Evolutionary conservation across 2,113 vertebrate species (phyloP).

Genomic region (Prinia subflava): DNA sequence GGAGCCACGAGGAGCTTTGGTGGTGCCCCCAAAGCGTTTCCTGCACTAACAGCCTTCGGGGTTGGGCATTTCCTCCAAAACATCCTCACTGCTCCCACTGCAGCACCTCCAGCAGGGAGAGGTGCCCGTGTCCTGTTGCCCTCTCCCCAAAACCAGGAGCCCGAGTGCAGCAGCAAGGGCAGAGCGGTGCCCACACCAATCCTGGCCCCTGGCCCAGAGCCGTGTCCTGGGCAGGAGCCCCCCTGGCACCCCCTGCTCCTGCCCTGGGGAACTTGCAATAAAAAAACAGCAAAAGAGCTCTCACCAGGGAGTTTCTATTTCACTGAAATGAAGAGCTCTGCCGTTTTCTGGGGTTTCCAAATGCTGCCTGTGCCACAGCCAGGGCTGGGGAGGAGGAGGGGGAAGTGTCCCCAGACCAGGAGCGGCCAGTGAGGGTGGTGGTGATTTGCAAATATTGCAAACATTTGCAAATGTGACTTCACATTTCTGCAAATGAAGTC

Average conservation of each 20-base stretch:
- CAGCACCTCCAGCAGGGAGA: background rate
- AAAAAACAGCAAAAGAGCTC: rapidly evolving
- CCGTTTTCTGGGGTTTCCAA: background rate
- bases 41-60: background rate
- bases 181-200: rapidly evolving
- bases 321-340: background rate
- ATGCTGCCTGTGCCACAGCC: background rate
- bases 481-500: background rate
- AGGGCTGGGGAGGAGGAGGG: background rate
- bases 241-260: background rate
- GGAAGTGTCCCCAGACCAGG: background rate
- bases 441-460: background rate
- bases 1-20: background rate
- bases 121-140: background rate
- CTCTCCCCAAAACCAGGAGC: background rate
- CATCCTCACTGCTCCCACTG: background rate
- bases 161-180: background rate
- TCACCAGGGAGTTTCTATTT: background rate
- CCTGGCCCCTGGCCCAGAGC: background rate
- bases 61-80: slow-evolving; percentile 5
- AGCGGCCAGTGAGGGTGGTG: background rate
- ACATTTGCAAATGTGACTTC: background rate
- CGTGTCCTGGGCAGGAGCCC: background rate
- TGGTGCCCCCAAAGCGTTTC: background rate
- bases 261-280: rapidly evolving